Evolutionary conservation across 2,888 invertebrate species (phyloP), one percentile per base, ranked within the genome.

Genomic region (Apotomis capreana): DNA sequence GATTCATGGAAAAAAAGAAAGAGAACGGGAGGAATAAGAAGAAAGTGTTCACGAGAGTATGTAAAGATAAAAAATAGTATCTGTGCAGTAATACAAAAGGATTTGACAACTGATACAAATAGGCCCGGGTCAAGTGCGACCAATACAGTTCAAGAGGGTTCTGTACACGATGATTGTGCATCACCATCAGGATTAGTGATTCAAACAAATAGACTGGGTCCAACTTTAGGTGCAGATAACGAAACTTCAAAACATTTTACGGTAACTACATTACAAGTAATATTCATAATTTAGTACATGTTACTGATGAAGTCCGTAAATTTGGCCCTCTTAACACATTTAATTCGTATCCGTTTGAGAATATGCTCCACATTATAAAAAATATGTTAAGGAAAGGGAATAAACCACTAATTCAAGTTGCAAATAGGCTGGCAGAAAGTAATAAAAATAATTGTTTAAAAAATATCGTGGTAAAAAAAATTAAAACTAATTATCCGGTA

Each of bases 311-410:
- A 65, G 70, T 74, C 4, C 26, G 15, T 8, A 70, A 44, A 49
- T 74, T 65, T 68, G 74, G 68, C 0, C 26, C 59, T 10, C 60
- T 74, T 5, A 10, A 74, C 1, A 68, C 54, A 0, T 74, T 74
- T 58, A 74, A 36, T 58, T 37, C 70, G 0, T 75, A 75, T 15
- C 74, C 74, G 3, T 74, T 74, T 46, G 73, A 74, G 44, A 74
- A 70, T 51, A 70, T 69, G 52, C 59, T 75, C 3, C 60, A 69
- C 49, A 3, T 62, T 1, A 71, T 73, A 9, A 71, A 75, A 70
- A 69, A 40, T 2, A 55, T 71, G 71, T 15, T 74, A 8, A 64
- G 70, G 60, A 9, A 44, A n/a, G 73, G 73, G 0, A 61, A 69
- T 3, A 73, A 69, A 36, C 69, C 73, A 10, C 49, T 73, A 5